Percentiles rank a stretch among this genome's conserved stretches.
These are phyloP conservation scores for Fringilla coelebs DNA, from an alignment of 2,797 vertebrate genomes.

Conservation along the genomic window DNA sequence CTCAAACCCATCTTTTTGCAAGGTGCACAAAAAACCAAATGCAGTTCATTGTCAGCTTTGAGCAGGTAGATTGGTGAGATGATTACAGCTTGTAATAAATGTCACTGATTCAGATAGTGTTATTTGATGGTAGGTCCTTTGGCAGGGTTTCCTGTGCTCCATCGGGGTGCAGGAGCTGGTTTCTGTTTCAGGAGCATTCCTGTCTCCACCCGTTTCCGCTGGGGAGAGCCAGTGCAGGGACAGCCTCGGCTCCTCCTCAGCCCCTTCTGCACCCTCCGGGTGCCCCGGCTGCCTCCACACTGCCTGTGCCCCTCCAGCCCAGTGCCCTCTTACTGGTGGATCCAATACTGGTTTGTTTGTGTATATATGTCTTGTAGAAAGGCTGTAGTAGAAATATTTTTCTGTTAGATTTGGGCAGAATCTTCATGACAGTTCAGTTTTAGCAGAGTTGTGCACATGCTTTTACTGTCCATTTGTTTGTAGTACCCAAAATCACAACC, in stretches of 20 bases:
- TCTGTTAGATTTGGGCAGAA: neutral
- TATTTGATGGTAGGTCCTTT: neutral
- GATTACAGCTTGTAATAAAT: neutral
- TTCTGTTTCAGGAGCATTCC: neutral
- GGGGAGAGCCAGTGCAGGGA: fast-evolving
- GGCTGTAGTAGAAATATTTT: neutral
- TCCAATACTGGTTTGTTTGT: neutral
- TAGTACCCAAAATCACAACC: neutral
- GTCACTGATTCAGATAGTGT: neutral
- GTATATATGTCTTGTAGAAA: neutral
- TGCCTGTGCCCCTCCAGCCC: neutral
- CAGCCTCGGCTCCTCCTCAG: neutral
- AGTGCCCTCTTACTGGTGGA: fast-evolving
- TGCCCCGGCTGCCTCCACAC: fast-evolving
- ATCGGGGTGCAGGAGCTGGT: neutral
- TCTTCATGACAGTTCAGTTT: neutral
- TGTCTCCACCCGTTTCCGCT: neutral
- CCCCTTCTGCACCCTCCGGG: neutral
- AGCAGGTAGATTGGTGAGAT: neutral
- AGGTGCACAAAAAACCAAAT: neutral
- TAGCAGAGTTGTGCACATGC: neutral
- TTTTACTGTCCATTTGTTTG: neutral
- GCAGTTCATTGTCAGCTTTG: neutral
- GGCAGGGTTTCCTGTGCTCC: neutral
- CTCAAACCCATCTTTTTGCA: neutral